Evolutionary conservation across 2,888 invertebrate genomes (phyloP).

Genomic region (Parthenolecanium corni): DNA sequence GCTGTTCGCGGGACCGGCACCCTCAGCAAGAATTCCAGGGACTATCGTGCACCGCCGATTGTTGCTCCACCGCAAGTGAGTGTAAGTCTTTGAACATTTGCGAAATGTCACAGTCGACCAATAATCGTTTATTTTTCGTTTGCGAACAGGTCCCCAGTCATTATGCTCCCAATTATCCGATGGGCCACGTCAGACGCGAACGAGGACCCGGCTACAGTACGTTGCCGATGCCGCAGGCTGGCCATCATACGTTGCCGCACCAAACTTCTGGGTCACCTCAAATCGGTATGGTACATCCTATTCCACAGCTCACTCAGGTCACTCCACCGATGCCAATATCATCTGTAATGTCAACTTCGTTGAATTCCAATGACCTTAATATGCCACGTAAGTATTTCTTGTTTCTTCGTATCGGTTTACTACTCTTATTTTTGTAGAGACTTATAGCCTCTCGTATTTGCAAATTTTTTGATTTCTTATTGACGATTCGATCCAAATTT

Average conservation of each 20-base stretch:
- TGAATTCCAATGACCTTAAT: constrained; percentile 55
- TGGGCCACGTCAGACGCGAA: constrained; percentile 61
- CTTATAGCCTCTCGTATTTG: no score
- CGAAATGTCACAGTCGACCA: constrained; percentile 29
- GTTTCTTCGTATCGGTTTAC: no score
- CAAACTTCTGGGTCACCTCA: constrained; percentile 38
- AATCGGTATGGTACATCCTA: constrained; percentile 80
- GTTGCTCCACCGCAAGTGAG: constrained; percentile 85
- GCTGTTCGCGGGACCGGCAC: constrained; percentile 49
- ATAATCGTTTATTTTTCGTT: background rate
- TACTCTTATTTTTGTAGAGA: no score
- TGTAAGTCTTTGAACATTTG: background rate
- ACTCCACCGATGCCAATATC: constrained; percentile 53
- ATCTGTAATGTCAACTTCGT: constrained; percentile 41
- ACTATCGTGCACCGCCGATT: constrained; percentile 90
- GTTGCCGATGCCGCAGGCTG: constrained; percentile 51
- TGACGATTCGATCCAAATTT: no score
- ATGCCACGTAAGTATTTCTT: constrained; percentile 66
- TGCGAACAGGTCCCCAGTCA: constrained; percentile 62
- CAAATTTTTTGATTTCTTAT: no score
- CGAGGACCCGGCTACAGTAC: constrained; percentile 77
- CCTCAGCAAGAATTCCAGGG: constrained; percentile 50
- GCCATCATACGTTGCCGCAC: constrained; percentile 30
- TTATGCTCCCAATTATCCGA: constrained; percentile 88
- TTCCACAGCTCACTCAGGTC: constrained; percentile 44